phyloP scores from a whole-genome alignment of 2,113 vertebrate genomes.

The Ailurus styani region DNA sequence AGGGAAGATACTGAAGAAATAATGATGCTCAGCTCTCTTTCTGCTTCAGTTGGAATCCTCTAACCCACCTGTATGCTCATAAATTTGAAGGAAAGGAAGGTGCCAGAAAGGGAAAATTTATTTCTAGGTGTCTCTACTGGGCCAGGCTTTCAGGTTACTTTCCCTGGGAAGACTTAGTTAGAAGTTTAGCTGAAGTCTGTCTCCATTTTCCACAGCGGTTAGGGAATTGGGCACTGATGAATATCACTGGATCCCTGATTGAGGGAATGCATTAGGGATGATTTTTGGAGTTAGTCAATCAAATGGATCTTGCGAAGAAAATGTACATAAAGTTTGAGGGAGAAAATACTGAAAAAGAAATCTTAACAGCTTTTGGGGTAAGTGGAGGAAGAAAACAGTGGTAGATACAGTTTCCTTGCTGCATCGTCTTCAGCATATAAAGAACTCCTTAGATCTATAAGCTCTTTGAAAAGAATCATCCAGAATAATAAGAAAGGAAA shows the following conservation, averaged over 20 bases:
- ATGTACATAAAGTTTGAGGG: neutral
- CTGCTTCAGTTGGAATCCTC: neutral
- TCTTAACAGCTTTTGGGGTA: slow-evolving; percentile 5
- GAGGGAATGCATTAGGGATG: neutral
- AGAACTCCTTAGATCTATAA: neutral
- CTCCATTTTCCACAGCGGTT: neutral
- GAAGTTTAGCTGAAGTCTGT: slow-evolving; percentile 10
- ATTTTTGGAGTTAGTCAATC: neutral
- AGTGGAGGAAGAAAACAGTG: neutral
- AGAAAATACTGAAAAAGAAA: neutral
- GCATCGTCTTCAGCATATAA: neutral
- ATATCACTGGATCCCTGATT: neutral
- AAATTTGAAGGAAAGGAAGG: neutral
- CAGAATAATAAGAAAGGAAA: neutral
- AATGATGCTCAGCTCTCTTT: neutral
- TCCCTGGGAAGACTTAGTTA: neutral
- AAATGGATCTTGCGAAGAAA: neutral
- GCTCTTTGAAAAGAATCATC: neutral
- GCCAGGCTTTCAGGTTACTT: neutral
- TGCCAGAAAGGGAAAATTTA: neutral
- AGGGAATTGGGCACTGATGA: neutral
- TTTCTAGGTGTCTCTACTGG: neutral
- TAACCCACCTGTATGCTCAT: neutral
- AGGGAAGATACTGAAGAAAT: neutral
- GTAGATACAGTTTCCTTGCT: neutral